A percentile compares a stretch with the other conserved stretches of the same genome.
These are phyloP conservation scores for Pangasius macronema DNA, from an alignment of 2,797 vertebrate genomes.

Conservation along the genomic window DNA sequence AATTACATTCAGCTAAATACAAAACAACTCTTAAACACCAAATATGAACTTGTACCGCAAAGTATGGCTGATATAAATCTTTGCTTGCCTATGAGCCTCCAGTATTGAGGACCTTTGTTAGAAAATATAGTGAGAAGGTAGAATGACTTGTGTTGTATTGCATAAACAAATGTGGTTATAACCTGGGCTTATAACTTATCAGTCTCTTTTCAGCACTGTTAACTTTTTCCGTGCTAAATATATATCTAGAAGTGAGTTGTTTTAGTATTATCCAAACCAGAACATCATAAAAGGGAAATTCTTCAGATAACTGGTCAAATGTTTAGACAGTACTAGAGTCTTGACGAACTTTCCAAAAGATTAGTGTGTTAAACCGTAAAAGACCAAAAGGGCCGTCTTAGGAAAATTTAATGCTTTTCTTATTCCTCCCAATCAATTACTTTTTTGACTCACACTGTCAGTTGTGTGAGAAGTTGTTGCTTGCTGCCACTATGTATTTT, in stretches of 20 bases:
- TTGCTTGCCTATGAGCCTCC: not conserved
- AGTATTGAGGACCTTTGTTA: not conserved
- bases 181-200: not conserved
- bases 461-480: not conserved
- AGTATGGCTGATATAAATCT: not conserved
- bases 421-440: too few species aligned
- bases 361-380: too few species aligned
- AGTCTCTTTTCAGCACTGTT: not conserved
- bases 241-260: not conserved
- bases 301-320: not conserved
- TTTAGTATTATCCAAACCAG: not conserved
- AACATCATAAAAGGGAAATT: not conserved
- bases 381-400: too few species aligned
- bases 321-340: not conserved
- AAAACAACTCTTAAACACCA: not conserved
- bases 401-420: too few species aligned
- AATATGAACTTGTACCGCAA: not conserved
- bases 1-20: not conserved
- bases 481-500: not conserved
- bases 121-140: not conserved
- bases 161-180: not conserved
- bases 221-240: not conserved
- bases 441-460: not conserved
- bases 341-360: too few species aligned
- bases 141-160: not conserved